Evolutionary conservation across 1,140 invertebrate species (phyloP).

Genomic region (Lucilia sericata): DNA sequence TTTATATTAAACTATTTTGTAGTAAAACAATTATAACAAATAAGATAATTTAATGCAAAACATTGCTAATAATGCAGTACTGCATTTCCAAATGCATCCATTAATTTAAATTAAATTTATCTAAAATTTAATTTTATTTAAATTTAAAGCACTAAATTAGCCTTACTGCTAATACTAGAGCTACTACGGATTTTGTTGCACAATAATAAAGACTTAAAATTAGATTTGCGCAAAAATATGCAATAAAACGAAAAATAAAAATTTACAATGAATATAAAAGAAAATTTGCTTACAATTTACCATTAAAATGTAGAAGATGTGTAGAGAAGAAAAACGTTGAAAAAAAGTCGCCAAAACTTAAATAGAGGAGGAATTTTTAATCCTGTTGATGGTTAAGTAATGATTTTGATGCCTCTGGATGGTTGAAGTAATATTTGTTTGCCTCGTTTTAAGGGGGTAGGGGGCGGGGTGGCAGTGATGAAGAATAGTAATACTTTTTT

Average conservation of each 20-base stretch:
- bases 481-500: background rate
- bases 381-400: background rate
- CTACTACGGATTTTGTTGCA: background rate
- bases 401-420: background rate
- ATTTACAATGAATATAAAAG: background rate
- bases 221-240: background rate
- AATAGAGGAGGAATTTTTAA: background rate
- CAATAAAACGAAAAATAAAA: background rate
- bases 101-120: too few relatives aligned
- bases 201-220: constrained; percentile 23
- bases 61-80: too few relatives aligned
- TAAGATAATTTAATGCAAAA: too few relatives aligned
- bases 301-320: constrained; percentile 19
- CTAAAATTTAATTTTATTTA: too few relatives aligned
- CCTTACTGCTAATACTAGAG: too few relatives aligned
- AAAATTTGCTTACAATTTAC: constrained; percentile 41
- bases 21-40: too few relatives aligned
- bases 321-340: background rate
- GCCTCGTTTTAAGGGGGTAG: background rate
- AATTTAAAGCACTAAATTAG: background rate
- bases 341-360: background rate
- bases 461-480: background rate
- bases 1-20: too few relatives aligned
- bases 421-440: background rate
- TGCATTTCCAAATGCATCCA: too few relatives aligned